Evolutionary conservation across 2,888 invertebrate species (phyloP).

Genomic region (Heliconius sara): DNA sequence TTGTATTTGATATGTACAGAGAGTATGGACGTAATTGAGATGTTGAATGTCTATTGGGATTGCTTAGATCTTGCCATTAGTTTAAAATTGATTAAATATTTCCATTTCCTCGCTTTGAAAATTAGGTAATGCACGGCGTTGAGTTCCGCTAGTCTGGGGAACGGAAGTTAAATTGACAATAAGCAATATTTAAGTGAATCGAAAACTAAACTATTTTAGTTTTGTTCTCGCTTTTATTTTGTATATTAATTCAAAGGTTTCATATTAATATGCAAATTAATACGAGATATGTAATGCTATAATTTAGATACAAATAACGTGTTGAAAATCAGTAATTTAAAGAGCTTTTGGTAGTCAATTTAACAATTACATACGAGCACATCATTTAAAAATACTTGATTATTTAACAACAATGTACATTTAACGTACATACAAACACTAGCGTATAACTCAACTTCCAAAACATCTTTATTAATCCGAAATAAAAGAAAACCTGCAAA

Average conservation of each 20-base stretch:
- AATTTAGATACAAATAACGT: not conserved
- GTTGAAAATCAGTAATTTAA: not conserved
- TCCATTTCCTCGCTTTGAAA: not conserved
- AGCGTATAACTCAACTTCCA: not conserved
- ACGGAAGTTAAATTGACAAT: not conserved
- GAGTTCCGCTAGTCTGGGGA: not conserved
- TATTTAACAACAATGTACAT: not conserved
- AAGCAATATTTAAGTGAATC: too few relatives aligned
- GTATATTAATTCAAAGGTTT: not conserved
- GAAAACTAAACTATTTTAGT: too few relatives aligned
- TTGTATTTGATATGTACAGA: not conserved
- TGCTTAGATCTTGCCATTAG: not conserved
- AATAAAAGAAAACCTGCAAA: not conserved
- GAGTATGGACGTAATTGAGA: conserved; percentile 32
- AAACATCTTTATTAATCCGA: not conserved
- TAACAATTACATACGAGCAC: not conserved
- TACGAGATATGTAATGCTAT: too few relatives aligned
- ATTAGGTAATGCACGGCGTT: not conserved
- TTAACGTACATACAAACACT: not conserved
- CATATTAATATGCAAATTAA: too few relatives aligned
- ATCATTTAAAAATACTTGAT: not conserved
- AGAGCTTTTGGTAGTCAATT: not conserved
- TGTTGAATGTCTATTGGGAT: not conserved
- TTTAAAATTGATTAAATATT: not conserved
- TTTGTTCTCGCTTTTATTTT: not conserved